phyloP scores from a whole-genome alignment of 2,797 vertebrate genomes.

The Arnoldichthys spilopterus region DNA sequence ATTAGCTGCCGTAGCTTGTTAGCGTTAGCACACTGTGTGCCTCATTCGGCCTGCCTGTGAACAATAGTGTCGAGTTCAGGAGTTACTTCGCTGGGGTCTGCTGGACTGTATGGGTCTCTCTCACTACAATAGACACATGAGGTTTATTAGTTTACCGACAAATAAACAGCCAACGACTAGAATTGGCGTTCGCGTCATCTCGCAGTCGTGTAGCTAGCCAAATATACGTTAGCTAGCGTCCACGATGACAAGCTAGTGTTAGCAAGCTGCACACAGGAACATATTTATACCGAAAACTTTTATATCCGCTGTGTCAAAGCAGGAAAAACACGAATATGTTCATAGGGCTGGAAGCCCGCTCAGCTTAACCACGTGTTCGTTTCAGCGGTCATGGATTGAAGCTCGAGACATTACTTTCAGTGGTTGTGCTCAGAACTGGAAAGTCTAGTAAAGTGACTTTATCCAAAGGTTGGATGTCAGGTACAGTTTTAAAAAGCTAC shows the following conservation, averaged over 20 bases:
- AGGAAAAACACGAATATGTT: neutral
- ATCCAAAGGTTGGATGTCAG: no score
- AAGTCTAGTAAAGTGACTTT: no score
- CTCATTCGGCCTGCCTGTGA: neutral
- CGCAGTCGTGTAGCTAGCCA: neutral
- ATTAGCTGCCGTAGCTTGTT: conserved; percentile 27
- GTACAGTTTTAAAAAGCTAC: no score
- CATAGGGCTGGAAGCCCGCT: no score
- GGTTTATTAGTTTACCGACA: neutral
- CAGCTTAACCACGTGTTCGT: no score
- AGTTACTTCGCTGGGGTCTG: neutral
- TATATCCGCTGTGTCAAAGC: no score
- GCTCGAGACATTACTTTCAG: no score
- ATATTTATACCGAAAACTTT: neutral
- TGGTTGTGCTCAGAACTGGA: no score
- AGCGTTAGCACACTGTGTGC: conserved; percentile 31
- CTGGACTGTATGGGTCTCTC: neutral
- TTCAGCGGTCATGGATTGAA: no score
- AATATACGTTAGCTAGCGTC: neutral
- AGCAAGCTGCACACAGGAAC: neutral
- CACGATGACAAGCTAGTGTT: neutral
- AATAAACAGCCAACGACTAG: neutral
- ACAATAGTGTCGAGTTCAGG: neutral
- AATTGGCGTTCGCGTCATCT: no score
- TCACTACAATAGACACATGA: no score